These are phyloP conservation scores for Neoarius graeffei DNA, from an alignment of 2,113 vertebrate genomes.

Conservation along the genomic window DNA sequence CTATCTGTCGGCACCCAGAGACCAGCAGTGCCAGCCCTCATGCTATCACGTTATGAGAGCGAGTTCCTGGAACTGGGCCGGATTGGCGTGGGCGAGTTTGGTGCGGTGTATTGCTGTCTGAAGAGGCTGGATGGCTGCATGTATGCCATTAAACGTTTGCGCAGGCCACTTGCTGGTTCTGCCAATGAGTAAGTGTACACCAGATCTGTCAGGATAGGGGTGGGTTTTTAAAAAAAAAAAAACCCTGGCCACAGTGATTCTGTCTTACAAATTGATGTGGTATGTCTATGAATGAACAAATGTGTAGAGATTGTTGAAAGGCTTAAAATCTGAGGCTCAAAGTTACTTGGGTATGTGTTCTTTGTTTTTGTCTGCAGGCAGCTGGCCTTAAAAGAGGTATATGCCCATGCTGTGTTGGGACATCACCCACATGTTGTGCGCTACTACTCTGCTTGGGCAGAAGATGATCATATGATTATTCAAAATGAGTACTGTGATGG, in stretches of 20 bases:
- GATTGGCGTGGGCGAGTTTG: conserved; percentile 91
- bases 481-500: conserved; percentile 96
- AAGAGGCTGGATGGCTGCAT: conserved; percentile 95
- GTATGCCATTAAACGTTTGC: conserved; percentile 93
- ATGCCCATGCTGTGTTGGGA: conserved; percentile 92
- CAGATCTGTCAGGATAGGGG: background rate
- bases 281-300: background rate
- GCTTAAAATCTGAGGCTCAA: background rate
- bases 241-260: no score
- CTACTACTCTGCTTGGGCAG: conserved; percentile 95
- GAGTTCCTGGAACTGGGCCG: conserved; percentile 93
- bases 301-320: background rate
- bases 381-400: conserved; percentile 87
- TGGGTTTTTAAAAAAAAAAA: no score
- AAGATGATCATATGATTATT: conserved; percentile 92
- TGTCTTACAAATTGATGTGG: background rate
- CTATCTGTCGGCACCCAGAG: conserved; percentile 72
- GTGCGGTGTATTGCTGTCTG: conserved; percentile 92
- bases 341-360: background rate
- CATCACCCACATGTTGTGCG: conserved; percentile 95
- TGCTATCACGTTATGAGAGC: conserved; percentile 91
- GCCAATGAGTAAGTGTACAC: conserved; percentile 86
- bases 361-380: conserved; percentile 70
- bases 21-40: conserved; percentile 79
- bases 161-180: conserved; percentile 80